Conservation (phyloP, 2,888 invertebrate genomes). For the Drosophila meridionalis region DNA sequence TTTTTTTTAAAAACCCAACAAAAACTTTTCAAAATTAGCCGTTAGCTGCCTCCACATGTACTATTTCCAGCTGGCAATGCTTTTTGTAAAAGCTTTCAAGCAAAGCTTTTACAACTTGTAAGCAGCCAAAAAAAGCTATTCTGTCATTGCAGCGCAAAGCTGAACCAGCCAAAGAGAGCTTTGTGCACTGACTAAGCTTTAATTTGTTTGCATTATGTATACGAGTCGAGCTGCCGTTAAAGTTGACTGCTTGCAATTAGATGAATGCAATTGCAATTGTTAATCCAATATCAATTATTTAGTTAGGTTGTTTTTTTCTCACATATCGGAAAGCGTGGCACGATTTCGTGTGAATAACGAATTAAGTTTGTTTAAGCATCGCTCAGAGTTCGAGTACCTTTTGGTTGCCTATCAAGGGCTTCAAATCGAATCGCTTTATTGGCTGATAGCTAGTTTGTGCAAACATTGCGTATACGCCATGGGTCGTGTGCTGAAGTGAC, state of each 20-base stretch:
- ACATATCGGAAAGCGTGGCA: conserved; percentile 41
- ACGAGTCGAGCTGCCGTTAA: conserved; percentile 23
- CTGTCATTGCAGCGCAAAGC: conserved; percentile 14
- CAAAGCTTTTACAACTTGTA: conserved; percentile 28
- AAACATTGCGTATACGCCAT: conserved; percentile 42
- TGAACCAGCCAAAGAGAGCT: conserved; percentile 14
- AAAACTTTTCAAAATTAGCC: conserved; percentile 2
- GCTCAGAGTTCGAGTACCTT: conserved; percentile 9
- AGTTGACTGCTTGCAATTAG: conserved; percentile 50
- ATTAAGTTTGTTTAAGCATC: conserved; percentile 10
- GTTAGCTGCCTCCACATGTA: conserved; percentile 4
- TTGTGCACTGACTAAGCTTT: conserved; percentile 10
- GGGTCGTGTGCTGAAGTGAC: conserved; percentile 32
- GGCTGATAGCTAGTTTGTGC: conserved; percentile 29
- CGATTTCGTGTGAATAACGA: conserved; percentile 34
- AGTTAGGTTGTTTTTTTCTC: conserved; percentile 27
- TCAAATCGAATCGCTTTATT: neutral
- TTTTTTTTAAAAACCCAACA: neutral
- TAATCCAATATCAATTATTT: conserved; percentile 31
- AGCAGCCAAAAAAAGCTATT: conserved; percentile 37
- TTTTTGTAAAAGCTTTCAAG: conserved; percentile 18
- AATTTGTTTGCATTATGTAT: neutral
- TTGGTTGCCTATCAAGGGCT: conserved; percentile 30
- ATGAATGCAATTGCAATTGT: conserved; percentile 30
- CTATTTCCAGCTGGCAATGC: conserved; percentile 38